Conservation (phyloP, 2,888 invertebrate species). For the Caenorhabditis panamensis region DNA sequence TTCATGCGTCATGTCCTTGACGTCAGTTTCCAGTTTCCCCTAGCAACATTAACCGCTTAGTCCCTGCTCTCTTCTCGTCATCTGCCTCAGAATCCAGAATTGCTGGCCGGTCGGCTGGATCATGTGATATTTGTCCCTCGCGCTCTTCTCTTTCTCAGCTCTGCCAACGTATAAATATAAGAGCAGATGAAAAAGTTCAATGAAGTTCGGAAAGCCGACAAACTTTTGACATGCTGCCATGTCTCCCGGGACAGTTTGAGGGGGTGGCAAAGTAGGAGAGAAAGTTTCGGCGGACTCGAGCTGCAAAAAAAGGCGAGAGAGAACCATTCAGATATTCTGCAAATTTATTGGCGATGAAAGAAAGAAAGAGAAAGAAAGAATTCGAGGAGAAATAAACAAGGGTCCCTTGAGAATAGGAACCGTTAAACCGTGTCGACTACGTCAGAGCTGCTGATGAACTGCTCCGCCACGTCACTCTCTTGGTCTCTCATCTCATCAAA, state of each 20-base stretch:
- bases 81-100: constrained; percentile 15
- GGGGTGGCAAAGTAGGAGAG: neutral
- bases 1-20: neutral
- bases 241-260: constrained; percentile 28
- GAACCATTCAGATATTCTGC: constrained; percentile 1
- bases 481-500: constrained; percentile 1
- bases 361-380: neutral
- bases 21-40: constrained; percentile 26
- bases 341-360: neutral
- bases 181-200: constrained; percentile 39
- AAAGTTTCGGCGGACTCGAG: neutral
- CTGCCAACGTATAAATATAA: constrained; percentile 12
- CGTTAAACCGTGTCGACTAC: constrained; percentile 3
- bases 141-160: constrained; percentile 3
- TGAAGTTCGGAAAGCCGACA: constrained; percentile 8
- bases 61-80: constrained; percentile 5
- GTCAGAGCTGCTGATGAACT: neutral
- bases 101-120: too few relatives aligned
- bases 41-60: constrained; percentile 19
- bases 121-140: constrained; percentile 26
- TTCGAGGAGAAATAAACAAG: too few relatives aligned
- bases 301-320: constrained; percentile 12
- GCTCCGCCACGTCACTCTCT: constrained; percentile 15
- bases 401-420: constrained; percentile 4
- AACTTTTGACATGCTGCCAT: constrained; percentile 31